Base-by-base conservation (phyloP, 2,113 vertebrate genomes). In the Columba livia region DNA sequence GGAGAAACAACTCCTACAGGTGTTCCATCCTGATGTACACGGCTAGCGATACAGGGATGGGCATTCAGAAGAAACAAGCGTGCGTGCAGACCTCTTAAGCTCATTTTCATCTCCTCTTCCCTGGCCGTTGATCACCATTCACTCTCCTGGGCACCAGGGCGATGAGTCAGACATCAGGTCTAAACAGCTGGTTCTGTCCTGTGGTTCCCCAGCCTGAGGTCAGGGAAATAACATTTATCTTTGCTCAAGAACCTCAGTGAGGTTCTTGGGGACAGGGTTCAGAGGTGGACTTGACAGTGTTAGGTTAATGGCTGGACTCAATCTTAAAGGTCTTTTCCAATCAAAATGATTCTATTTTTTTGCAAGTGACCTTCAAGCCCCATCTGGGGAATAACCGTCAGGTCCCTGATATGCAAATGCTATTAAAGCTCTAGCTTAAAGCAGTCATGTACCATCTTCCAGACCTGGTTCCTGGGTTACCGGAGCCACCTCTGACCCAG, bases 81-180 rank as follows among this genome's bases (percentile, higher is more conserved):
- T 21, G 20, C 25, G 15, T 15, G 18, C 20, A 34, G 17, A 42
- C 23, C 21, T 56, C n/a, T 28, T 15, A 12, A 65, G 15, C 18
- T 34, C 23, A 5, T 62, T 84, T 69, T 14, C 29, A 19, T 69
- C 10, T 34, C 50, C 14, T 50, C 50, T 50, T 65, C 65, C 26
- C 10, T 36, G 32, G 16, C 19, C 6, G 1, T 40, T 2, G 11
- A 32, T 44, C 51, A 44, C 15, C 15, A 8, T 28, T 65, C 3
- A 0, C 14, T 36, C 15, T 48, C 29, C 29, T 21, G 28, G 47
- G 24, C 64, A 28, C 6, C 1, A 1, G 51, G 16, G 51, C 29
- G 23, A 2, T 0, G 29, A 26, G 25, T 25, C 9, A 2, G 20
- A 28, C 7, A 5, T 29, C 9, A 44, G 36, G n/a, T 32, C 28